phyloP scores from a whole-genome alignment of 2,797 vertebrate species.

The Aplochiton taeniatus region DNA sequence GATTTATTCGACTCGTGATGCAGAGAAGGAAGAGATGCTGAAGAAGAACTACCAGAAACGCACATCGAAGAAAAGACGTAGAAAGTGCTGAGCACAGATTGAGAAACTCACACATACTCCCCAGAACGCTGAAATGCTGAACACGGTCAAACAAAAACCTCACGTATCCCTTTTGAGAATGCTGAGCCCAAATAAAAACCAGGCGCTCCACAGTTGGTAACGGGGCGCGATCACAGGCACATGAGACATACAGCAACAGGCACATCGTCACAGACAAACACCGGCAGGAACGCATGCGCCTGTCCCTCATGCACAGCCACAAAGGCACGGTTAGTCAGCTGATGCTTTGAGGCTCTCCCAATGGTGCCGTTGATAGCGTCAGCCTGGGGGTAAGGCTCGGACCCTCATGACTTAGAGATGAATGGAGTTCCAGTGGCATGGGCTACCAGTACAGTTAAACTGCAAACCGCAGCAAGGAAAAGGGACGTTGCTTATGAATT shows the following conservation, averaged over 20 bases:
- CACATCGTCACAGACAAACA: slow-evolving; percentile 14
- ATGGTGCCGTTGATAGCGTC: slow-evolving; percentile 45
- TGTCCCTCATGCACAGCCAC: slow-evolving; percentile 44
- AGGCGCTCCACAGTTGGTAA: background rate
- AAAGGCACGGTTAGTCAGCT: slow-evolving; percentile 59
- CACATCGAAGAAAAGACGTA: background rate
- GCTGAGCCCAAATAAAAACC: background rate
- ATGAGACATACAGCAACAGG: background rate
- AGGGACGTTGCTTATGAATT: background rate
- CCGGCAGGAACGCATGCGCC: slow-evolving; percentile 40
- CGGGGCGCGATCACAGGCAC: background rate
- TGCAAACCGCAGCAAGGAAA: too few species aligned
- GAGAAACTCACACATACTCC: background rate
- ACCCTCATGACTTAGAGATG: slow-evolving; percentile 20
- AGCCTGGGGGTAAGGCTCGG: slow-evolving; percentile 27
- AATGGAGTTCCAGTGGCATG: slow-evolving; percentile 15
- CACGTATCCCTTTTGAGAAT: slow-evolving; percentile 1
- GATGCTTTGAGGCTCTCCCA: slow-evolving; percentile 46
- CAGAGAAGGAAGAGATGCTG: background rate
- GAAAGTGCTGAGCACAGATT: background rate
- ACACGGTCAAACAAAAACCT: background rate
- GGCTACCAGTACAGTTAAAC: background rate
- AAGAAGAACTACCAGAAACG: background rate
- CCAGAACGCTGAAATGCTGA: background rate
- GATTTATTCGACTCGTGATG: too few species aligned